A percentile compares a stretch with the other conserved stretches of the same genome.
These are phyloP conservation scores for Herpailurus yagouaroundi DNA, from an alignment of 2,113 vertebrate genomes.

Conservation along the genomic window DNA sequence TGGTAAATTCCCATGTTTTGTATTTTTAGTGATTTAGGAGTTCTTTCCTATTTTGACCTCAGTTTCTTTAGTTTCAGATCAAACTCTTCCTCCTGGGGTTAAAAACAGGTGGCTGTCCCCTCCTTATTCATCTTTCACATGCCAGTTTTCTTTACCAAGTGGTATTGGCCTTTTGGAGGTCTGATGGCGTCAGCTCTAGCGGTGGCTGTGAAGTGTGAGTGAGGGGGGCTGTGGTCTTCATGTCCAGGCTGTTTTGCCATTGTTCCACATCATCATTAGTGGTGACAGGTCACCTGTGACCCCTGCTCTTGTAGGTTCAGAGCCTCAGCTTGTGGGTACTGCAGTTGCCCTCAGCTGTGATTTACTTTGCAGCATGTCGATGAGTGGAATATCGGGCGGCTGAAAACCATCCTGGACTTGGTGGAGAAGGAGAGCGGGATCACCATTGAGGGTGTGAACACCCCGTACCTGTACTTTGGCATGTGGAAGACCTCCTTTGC, in stretches of 20 bases:
- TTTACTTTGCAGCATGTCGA: constrained; percentile 85
- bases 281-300: neutral
- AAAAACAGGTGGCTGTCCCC: neutral
- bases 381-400: constrained; percentile 94
- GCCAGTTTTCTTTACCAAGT: neutral
- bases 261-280: neutral
- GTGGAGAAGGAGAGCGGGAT: constrained; percentile 96
- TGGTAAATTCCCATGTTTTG: neutral
- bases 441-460: constrained; percentile 96
- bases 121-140: neutral
- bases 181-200: accelerated
- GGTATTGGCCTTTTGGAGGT: neutral
- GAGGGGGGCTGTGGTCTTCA: neutral
- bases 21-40: neutral
- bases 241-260: neutral
- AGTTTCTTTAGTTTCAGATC: neutral
- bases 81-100: neutral
- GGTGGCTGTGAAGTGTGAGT: neutral
- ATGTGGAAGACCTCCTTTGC: constrained; percentile 99
- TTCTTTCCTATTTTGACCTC: neutral
- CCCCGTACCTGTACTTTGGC: constrained; percentile 95
- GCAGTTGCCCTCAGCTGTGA: neutral
- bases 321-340: neutral
- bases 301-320: neutral
- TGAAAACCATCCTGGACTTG: constrained; percentile 95